Evolutionary conservation across 37 sponge, comb jelly and placozoan genomes (phyloP).

Genomic region (Crambe crambe): DNA sequence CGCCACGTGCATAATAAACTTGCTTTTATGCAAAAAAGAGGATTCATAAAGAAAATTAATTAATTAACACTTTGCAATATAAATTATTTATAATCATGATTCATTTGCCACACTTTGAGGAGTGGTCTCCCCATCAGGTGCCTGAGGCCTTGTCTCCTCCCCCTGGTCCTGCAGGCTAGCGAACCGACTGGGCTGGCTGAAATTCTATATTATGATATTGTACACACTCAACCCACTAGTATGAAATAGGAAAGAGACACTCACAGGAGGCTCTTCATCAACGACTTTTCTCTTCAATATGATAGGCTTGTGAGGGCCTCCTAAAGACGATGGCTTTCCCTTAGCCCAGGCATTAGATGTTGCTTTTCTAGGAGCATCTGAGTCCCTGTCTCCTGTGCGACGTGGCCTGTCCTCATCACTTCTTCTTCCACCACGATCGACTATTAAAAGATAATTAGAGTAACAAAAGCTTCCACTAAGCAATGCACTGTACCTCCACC

Average conservation of each 20-base stretch:
- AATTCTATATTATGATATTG: slow-evolving; percentile 18
- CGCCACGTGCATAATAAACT: no score
- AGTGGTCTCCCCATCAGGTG: neutral
- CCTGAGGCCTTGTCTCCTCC: slow-evolving; percentile 4
- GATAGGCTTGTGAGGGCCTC: slow-evolving; percentile 4
- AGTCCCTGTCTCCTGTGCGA: neutral
- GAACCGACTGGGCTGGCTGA: slow-evolving; percentile 69
- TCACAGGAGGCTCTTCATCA: slow-evolving; percentile 25
- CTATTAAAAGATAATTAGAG: neutral
- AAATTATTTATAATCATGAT: no score
- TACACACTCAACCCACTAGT: neutral
- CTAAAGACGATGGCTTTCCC: slow-evolving; percentile 26
- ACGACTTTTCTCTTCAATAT: slow-evolving; percentile 23
- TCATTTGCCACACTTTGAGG: neutral
- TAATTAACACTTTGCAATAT: no score
- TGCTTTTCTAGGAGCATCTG: neutral
- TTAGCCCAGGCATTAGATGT: slow-evolving; percentile 32
- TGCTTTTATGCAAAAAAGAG: no score
- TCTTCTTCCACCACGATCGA: neutral
- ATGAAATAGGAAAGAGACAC: neutral
- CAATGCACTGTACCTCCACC: neutral
- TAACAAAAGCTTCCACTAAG: no score
- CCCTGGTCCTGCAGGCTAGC: slow-evolving; percentile 38
- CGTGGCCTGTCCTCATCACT: neutral
- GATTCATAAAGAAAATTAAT: no score